Conservation (phyloP, 2,113 vertebrate genomes). For the Sinocyclocheilus grahami region DNA sequence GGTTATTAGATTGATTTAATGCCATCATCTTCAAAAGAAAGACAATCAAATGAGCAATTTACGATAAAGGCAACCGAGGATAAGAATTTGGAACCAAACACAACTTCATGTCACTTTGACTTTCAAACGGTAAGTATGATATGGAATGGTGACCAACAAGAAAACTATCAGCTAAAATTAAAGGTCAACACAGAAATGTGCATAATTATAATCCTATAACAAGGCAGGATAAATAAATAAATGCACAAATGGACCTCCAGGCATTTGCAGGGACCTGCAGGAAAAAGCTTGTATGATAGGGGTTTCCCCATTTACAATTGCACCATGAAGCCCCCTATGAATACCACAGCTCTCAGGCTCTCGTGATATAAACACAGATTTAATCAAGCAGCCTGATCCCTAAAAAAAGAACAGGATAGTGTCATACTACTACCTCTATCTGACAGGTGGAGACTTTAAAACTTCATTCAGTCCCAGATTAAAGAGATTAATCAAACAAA, state of each 20-base stretch:
- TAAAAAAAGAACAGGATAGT: conserved; percentile 15
- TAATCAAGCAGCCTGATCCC: conserved; percentile 6
- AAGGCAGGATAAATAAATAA: too few relatives aligned
- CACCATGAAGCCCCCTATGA: background rate
- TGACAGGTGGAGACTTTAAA: background rate
- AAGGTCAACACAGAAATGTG: background rate
- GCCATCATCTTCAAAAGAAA: background rate
- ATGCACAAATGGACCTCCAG: background rate
- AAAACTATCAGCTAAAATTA: background rate
- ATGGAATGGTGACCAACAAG: background rate
- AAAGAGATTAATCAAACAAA: conserved; percentile 22
- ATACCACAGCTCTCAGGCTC: background rate
- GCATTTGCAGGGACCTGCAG: background rate
- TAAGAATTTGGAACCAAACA: background rate
- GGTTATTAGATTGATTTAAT: background rate
- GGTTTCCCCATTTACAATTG: background rate
- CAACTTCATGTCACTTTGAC: background rate
- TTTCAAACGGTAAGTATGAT: background rate
- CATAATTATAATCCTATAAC: too few relatives aligned
- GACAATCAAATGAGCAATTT: background rate
- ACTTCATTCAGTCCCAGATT: conserved; percentile 1
- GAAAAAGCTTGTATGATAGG: background rate
- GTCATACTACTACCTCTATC: background rate
- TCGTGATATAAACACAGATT: background rate
- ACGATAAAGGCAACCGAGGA: background rate